Base-by-base conservation (phyloP, 2,888 invertebrate genomes). In the Tromatobia lineatoria region DNA sequence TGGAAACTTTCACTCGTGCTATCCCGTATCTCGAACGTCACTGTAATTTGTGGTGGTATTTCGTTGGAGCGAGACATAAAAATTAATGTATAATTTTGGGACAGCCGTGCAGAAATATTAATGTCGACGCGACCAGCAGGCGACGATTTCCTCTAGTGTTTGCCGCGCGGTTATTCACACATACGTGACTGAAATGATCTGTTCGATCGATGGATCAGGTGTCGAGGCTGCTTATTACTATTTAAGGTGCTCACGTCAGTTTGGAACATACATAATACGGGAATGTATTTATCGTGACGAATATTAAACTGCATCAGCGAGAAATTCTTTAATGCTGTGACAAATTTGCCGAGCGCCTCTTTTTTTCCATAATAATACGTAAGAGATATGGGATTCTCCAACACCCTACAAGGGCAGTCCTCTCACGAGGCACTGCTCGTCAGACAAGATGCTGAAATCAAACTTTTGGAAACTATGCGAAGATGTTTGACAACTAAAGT, bases 391-490 rank as follows among this genome's bases (percentile, higher is more conserved):
- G 97, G 98, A 89, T 98, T 98, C 94, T 97, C 98, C 87, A 96
- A 96, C 89, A 97, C 96, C 92, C 96, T 98, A 79, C 97, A 98
- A 94, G 98, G 98, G 90, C 97, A 97, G 91, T 96, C 96, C 88
- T 98, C 98, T 91, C 99, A 99, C 94, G 98, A 98, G 94, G 98
- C 98, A 87, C 95, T 99, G 89, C 95, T 99, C 89, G 96, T 96
- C 84, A 96, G 99, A 77, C 98, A 99, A 94, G 99, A 99, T 93
- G 98, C 98, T 23, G 99, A 99, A 94, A 95, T 99, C 81, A 96
- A 98, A 88, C 96, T 99, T 67, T 95, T 99, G 95, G 99, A 99
- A 92, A 97, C 97, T 86, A 98, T 99, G 96, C 97, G 97, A 91
- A 95, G 98, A 85, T 98, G 98, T 90, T 95, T 99, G 80, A 95